Conservation (phyloP, 2,888 invertebrate genomes). For the Chalcosyrphus nemorum region DNA sequence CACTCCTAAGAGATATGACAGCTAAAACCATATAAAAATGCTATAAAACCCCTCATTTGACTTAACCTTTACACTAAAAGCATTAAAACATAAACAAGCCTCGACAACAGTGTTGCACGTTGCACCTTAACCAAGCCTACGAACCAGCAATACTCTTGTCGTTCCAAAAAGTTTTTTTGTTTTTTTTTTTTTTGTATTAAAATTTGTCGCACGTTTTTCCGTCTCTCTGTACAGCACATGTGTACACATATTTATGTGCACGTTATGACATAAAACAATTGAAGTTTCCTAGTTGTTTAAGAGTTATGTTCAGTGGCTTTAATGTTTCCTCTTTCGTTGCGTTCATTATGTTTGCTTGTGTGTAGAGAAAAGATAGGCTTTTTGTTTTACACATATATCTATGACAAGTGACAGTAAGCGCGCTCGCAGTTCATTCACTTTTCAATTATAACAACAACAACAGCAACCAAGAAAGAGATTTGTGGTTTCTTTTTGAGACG, state of each 20-base stretch:
- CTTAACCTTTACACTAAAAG: neutral
- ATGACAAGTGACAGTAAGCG: slow-evolving; percentile 34
- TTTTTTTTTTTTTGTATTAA: slow-evolving; percentile 31
- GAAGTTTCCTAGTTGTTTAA: slow-evolving; percentile 58
- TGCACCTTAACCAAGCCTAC: neutral
- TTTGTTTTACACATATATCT: too few species aligned
- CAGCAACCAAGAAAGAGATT: too few species aligned
- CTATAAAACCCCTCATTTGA: neutral
- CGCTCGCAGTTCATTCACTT: slow-evolving; percentile 61
- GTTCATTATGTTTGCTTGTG: neutral
- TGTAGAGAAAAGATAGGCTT: too few species aligned
- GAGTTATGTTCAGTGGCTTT: slow-evolving; percentile 26
- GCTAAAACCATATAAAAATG: neutral
- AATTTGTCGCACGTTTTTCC: slow-evolving; percentile 47
- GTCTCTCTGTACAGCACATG: slow-evolving; percentile 9
- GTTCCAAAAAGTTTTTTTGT: neutral
- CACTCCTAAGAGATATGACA: neutral
- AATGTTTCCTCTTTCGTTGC: slow-evolving; percentile 61
- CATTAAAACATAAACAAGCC: neutral
- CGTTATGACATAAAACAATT: slow-evolving; percentile 69
- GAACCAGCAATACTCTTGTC: neutral
- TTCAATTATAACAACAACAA: slow-evolving; percentile 11
- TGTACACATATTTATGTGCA: slow-evolving; percentile 34
- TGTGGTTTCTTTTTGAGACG: slow-evolving; percentile 39
- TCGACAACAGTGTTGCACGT: slow-evolving; percentile 1